These are phyloP conservation scores for Enteromius anoplus DNA, from an alignment of 2,797 vertebrate genomes.

Conservation along the genomic window DNA sequence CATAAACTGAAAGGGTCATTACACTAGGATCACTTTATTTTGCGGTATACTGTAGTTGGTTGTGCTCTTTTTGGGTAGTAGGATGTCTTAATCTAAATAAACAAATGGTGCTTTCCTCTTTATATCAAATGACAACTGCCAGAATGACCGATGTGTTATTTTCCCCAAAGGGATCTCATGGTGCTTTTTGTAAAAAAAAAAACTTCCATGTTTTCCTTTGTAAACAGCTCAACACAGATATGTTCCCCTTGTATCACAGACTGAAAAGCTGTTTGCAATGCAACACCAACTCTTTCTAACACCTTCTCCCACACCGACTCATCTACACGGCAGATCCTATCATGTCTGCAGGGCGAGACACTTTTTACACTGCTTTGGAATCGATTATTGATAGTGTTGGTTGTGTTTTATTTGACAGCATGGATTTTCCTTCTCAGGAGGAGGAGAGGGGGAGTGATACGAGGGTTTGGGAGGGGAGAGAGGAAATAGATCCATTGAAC, in stretches of 20 bases:
- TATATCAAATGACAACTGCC: neutral
- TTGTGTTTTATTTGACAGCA: slow-evolving; percentile 45
- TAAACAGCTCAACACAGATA: neutral
- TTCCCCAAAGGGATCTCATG: neutral
- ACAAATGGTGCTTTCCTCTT: neutral
- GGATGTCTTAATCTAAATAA: slow-evolving; percentile 5
- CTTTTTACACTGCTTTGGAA: slow-evolving; percentile 13
- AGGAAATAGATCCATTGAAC: slow-evolving; percentile 43
- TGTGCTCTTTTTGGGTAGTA: neutral
- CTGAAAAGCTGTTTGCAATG: neutral
- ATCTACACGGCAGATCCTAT: slow-evolving; percentile 12
- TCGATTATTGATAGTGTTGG: slow-evolving; percentile 38
- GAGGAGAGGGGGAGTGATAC: neutral
- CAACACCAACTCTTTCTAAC: slow-evolving; percentile 5
- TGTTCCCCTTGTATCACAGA: neutral
- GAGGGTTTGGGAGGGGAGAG: neutral
- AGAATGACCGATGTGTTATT: slow-evolving; percentile 13
- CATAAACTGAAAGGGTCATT: slow-evolving; percentile 50
- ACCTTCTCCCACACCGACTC: slow-evolving; percentile 6
- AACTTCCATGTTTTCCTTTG: neutral
- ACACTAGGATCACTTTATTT: slow-evolving; percentile 47
- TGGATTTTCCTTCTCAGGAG: slow-evolving; percentile 4
- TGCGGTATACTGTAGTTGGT: neutral
- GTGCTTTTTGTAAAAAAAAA: neutral
- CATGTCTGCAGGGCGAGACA: neutral